These are phyloP conservation scores for Chaenogobius annularis DNA, from an alignment of 2,113 vertebrate species.

Conservation along the genomic window DNA sequence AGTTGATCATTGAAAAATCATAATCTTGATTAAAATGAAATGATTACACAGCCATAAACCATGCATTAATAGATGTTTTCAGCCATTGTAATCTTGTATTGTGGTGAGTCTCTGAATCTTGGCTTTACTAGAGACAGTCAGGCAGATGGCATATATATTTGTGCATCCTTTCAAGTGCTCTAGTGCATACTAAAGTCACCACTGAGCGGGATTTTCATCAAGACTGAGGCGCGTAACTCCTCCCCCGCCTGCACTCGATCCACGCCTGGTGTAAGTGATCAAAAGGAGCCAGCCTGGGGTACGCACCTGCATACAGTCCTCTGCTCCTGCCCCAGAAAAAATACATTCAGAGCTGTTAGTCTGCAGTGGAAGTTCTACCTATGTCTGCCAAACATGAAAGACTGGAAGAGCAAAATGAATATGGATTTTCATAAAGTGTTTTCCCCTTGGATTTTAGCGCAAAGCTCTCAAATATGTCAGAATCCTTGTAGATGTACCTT, in stretches of 20 bases:
- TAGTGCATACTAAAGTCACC: constrained; percentile 32
- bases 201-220: constrained; percentile 27
- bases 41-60: neutral
- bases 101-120: neutral
- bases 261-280: constrained; percentile 23
- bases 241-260: constrained; percentile 16
- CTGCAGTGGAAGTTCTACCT: constrained; percentile 15
- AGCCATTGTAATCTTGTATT: neutral
- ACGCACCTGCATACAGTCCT: constrained; percentile 26
- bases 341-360: constrained; percentile 34
- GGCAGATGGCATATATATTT: constrained; percentile 13
- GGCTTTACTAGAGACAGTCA: neutral
- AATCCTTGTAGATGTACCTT: no score
- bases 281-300: constrained; percentile 28
- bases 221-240: constrained; percentile 19
- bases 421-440: no score
- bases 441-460: no score
- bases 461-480: no score
- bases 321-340: constrained; percentile 35
- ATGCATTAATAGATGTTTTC: neutral
- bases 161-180: constrained; percentile 24
- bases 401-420: no score
- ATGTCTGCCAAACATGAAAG: no score
- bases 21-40: neutral
- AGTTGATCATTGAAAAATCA: neutral